phyloP scores from a whole-genome alignment of 2,797 vertebrate species.

The Lepus oiostolus region DNA sequence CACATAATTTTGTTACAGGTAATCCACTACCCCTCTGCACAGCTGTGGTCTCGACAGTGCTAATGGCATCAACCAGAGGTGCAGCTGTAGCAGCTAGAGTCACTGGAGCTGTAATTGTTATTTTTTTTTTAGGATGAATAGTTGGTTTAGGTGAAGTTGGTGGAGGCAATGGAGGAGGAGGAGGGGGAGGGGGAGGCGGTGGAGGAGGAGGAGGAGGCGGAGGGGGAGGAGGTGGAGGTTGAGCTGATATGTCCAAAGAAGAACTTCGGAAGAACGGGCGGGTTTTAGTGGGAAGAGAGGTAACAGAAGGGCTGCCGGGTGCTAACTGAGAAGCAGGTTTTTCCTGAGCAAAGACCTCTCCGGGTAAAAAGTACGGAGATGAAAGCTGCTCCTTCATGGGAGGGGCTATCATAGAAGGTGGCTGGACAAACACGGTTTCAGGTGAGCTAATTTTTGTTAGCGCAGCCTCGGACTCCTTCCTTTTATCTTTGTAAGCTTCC shows the following conservation, averaged over 20 bases:
- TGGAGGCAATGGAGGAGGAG: constrained; percentile 89
- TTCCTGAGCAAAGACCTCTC: constrained; percentile 86
- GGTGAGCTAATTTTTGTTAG: constrained; percentile 72
- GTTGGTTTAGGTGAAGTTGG: constrained; percentile 95
- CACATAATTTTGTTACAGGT: constrained; percentile 88
- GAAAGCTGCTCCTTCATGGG: constrained; percentile 78
- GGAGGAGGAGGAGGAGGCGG: constrained; percentile 86
- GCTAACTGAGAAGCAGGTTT: constrained; percentile 83
- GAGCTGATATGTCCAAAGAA: constrained; percentile 93
- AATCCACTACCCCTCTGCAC: constrained; percentile 81
- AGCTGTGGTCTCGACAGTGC: constrained; percentile 77
- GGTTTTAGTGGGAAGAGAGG: constrained; percentile 89
- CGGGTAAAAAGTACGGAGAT: constrained; percentile 87
- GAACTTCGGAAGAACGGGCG: constrained; percentile 89
- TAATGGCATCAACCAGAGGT: constrained; percentile 81
- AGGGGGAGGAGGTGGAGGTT: constrained; percentile 87
- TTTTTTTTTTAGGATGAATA: constrained; percentile 93
- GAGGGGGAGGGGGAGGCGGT: constrained; percentile 77
- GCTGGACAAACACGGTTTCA: constrained; percentile 76
- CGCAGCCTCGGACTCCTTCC: constrained; percentile 78
- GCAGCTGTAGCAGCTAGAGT: constrained; percentile 74
- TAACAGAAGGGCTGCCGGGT: constrained; percentile 84
- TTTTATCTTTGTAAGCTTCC: constrained; percentile 85
- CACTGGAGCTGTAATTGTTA: constrained; percentile 89
- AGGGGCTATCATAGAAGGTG: constrained; percentile 57